phyloP scores from a whole-genome alignment of 2,113 vertebrate genomes.

The Phaethon lepturus region DNA sequence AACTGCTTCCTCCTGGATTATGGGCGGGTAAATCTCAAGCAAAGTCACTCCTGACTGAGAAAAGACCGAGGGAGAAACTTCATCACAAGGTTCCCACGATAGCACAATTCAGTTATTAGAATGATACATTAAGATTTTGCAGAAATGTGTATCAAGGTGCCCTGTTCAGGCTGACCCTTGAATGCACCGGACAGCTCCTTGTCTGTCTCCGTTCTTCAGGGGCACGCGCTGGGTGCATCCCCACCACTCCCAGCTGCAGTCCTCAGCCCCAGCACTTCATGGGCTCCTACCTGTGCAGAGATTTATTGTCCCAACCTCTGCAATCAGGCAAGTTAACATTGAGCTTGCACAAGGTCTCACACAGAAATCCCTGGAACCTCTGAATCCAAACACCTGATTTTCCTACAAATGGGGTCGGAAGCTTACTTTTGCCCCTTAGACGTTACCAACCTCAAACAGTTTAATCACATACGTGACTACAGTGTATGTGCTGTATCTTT shows the following conservation, averaged over 20 bases:
- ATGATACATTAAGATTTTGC: background rate
- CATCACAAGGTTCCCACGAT: background rate
- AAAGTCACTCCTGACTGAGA: background rate
- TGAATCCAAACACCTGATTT: background rate
- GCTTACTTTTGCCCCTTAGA: background rate
- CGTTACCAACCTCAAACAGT: background rate
- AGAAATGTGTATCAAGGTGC: background rate
- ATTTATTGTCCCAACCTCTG: background rate
- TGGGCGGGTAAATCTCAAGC: background rate
- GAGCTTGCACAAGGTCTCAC: background rate
- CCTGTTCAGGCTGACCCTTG: background rate
- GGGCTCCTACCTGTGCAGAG: background rate
- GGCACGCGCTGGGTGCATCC: no score
- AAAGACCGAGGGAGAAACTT: background rate
- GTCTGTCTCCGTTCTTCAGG: background rate
- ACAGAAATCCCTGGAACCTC: background rate
- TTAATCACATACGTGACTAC: background rate
- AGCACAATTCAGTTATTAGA: background rate
- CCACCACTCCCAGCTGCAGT: fast-evolving
- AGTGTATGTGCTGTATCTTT: background rate
- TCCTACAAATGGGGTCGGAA: background rate
- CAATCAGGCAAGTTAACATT: background rate
- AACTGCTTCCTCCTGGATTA: no score
- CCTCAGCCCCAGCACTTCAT: background rate
- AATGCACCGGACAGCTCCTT: background rate